A percentile compares a stretch with the other conserved stretches of the same genome.
phyloP scores from a whole-genome alignment of 2,888 invertebrate species.

The Leptopilina syphax region DNA sequence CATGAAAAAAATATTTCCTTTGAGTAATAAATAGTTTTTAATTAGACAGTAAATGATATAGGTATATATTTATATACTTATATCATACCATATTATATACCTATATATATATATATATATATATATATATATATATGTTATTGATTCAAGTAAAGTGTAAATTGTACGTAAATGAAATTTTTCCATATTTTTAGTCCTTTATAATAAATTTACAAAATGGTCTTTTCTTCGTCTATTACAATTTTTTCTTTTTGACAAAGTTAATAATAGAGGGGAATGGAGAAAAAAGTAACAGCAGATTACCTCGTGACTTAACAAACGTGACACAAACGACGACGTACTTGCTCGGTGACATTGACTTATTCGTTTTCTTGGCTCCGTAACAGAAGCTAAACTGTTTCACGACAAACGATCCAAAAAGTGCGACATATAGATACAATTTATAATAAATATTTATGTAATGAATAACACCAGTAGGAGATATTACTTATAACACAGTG shows the following conservation, averaged over 20 bases:
- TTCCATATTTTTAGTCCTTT: background rate
- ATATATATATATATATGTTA: background rate
- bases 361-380: slow-evolving; percentile 20
- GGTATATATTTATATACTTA: too few species aligned
- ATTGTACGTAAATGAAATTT: background rate
- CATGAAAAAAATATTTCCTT: too few species aligned
- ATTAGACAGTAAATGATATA: too few species aligned
- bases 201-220: background rate
- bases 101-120: background rate
- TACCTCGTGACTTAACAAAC: slow-evolving; percentile 29
- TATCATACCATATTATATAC: too few species aligned
- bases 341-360: slow-evolving; percentile 24
- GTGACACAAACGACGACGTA: slow-evolving; percentile 23
- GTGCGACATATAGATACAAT: background rate
- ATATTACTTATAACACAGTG: too few species aligned
- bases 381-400: slow-evolving; percentile 30
- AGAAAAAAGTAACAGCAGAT: slow-evolving; percentile 23
- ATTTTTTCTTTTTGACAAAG: slow-evolving; percentile 1
- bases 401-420: slow-evolving; percentile 10
- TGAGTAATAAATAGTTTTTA: too few species aligned
- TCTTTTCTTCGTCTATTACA: background rate
- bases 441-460: background rate
- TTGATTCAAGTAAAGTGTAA: background rate
- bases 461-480: too few species aligned
- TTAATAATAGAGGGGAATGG: slow-evolving; percentile 6